Base-by-base conservation (phyloP, 1,140 invertebrate species). In the Drosophila willistoni region DNA sequence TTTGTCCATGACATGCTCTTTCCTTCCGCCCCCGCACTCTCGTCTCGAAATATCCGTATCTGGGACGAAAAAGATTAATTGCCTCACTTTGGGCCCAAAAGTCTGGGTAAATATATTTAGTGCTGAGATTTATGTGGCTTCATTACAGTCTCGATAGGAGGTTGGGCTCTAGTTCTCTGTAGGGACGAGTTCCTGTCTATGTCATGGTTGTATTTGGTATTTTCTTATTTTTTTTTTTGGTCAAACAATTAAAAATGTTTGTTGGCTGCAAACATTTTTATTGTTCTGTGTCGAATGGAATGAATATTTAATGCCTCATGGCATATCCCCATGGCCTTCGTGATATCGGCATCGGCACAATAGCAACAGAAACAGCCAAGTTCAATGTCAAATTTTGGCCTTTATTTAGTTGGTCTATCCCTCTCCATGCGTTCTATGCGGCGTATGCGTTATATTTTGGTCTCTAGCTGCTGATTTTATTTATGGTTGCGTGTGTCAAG, bases 61-160 rank as follows among this genome's bases (percentile, higher is more conserved):
- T 51, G 44, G 44, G 17, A 36, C 36, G 73, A 22, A 56, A 68
- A 86, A 86, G 83, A 86, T 86, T 86, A 86, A 86, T 86, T 86
- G 83, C 79, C 76, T 55, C 57, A 68, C 68, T 68, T 73, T 69
- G 75, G 44, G 55, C 63, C 47, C 56, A 70, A 71, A 77, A 39
- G 59, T 57, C 63, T 70, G 72, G 75, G 82, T 79, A 85, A 79
- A 86, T 87, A 86, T 87, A 86, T 86, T 86, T 86, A 83, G 83
- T 86, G 83, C 76, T 71, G 83, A 86, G 83, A 86, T 86, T 86
- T 86, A 86, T 86, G 83, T 87, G 22, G 79, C 83, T 87, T 86
- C 83, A 86, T 86, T 86, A 83, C 70, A 72, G 72, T 59, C 42
- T 60, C 60, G 39, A 22, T 14, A 1, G 44, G 22, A 14, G 47